Percentiles rank a stretch among this genome's conserved stretches.
These are phyloP conservation scores for Melanotaenia nigrans DNA, from an alignment of 2,797 vertebrate genomes.

Conservation along the genomic window DNA sequence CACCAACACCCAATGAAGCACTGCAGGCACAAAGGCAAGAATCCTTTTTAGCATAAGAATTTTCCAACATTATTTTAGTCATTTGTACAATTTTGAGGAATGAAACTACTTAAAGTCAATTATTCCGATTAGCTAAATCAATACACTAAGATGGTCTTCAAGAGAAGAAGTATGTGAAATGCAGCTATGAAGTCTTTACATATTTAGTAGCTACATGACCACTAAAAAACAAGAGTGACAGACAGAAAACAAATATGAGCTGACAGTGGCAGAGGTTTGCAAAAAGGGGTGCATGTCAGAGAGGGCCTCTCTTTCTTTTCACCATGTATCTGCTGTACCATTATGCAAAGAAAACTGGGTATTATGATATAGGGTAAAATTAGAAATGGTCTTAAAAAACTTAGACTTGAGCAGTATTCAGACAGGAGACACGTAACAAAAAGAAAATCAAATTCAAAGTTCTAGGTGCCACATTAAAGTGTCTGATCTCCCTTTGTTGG, in stretches of 20 bases:
- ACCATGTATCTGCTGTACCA: slow-evolving; percentile 31
- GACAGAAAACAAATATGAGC: neutral
- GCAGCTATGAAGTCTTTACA: neutral
- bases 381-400: slow-evolving; percentile 5
- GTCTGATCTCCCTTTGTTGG: slow-evolving; percentile 46
- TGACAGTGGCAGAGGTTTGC: slow-evolving; percentile 1
- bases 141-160: no score
- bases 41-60: neutral
- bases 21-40: neutral
- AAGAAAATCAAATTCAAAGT: slow-evolving; percentile 36
- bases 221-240: neutral
- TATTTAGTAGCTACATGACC: neutral
- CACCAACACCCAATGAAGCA: neutral
- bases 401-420: slow-evolving; percentile 14
- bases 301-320: slow-evolving; percentile 49
- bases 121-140: neutral
- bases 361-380: neutral
- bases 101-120: neutral
- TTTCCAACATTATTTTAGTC: neutral
- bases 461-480: slow-evolving; percentile 12
- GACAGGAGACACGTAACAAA: slow-evolving; percentile 42
- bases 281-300: slow-evolving; percentile 26
- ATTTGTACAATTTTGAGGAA: neutral
- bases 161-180: neutral
- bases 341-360: slow-evolving; percentile 30